A percentile compares a stretch with the other conserved stretches of the same genome.
Evolutionary conservation across 2,113 vertebrate species (phyloP).

Genomic region (Podarcis muralis): DNA sequence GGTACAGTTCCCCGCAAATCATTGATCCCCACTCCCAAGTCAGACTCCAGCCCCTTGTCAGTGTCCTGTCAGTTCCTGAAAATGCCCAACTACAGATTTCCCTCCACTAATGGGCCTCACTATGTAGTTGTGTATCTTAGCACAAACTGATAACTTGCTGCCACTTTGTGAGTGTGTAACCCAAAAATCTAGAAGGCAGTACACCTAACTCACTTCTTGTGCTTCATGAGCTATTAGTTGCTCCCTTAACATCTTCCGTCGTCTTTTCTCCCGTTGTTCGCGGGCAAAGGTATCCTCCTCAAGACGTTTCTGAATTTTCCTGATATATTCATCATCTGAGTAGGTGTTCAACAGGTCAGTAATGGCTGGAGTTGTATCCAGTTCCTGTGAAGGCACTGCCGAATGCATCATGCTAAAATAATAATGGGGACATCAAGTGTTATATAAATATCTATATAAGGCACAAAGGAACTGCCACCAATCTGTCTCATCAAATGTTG

Average conservation of each 20-base stretch:
- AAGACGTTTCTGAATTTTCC: slow-evolving; percentile 84
- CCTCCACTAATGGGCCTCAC: background rate
- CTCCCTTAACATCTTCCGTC: slow-evolving; percentile 80
- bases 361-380: slow-evolving; percentile 35
- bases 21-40: too few species aligned
- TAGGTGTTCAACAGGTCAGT: slow-evolving; percentile 74
- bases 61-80: too few species aligned
- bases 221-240: slow-evolving; percentile 82
- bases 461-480: background rate
- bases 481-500: background rate
- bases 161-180: background rate
- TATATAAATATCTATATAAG: background rate
- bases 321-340: slow-evolving; percentile 84
- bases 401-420: slow-evolving; percentile 45
- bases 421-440: background rate
- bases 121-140: background rate
- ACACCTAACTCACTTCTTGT: slow-evolving; percentile 79
- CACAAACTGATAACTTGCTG: background rate
- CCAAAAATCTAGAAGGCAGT: background rate
- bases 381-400: slow-evolving; percentile 29
- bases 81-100: background rate
- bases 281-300: slow-evolving; percentile 79
- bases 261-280: slow-evolving; percentile 85
- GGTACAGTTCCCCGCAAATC: too few species aligned
- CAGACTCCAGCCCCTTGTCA: too few species aligned